phyloP scores from a whole-genome alignment of 2,113 vertebrate genomes.

The Dasypus novemcinctus region DNA sequence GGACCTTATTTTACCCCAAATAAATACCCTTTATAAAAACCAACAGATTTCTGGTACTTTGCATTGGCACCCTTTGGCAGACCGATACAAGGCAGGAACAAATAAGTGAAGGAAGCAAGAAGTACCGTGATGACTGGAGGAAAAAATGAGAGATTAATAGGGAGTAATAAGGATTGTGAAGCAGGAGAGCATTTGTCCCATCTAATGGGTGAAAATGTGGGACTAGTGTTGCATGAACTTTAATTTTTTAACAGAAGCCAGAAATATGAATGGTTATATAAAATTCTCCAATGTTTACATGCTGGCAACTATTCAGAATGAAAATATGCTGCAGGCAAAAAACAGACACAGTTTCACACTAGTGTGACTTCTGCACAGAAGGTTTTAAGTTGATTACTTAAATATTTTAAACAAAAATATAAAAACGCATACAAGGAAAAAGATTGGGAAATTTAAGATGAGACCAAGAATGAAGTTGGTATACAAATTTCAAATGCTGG shows the following conservation, averaged over 20 bases:
- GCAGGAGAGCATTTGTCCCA: too few species aligned
- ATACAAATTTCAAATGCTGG: not conserved
- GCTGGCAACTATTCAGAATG: not conserved
- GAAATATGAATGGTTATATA: conserved; percentile 7
- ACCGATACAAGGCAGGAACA: too few species aligned
- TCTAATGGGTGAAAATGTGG: not conserved
- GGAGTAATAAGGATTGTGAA: too few species aligned
- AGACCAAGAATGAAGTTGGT: not conserved
- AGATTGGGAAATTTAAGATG: not conserved
- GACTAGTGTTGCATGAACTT: not conserved
- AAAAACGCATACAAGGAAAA: not conserved
- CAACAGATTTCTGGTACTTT: too few species aligned
- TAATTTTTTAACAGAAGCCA: not conserved
- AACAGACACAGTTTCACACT: not conserved
- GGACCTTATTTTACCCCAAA: too few species aligned
- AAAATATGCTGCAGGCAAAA: conserved; percentile 3
- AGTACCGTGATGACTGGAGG: too few species aligned
- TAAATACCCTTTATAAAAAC: too few species aligned
- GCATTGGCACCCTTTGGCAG: too few species aligned
- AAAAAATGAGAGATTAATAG: too few species aligned
- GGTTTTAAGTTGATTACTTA: not conserved
- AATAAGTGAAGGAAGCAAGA: too few species aligned
- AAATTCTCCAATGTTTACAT: conserved; percentile 3
- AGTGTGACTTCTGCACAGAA: not conserved
- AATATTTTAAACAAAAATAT: not conserved